Evolutionary conservation across 2,888 invertebrate genomes (phyloP).

Genomic region (Poecilus cupreus): DNA sequence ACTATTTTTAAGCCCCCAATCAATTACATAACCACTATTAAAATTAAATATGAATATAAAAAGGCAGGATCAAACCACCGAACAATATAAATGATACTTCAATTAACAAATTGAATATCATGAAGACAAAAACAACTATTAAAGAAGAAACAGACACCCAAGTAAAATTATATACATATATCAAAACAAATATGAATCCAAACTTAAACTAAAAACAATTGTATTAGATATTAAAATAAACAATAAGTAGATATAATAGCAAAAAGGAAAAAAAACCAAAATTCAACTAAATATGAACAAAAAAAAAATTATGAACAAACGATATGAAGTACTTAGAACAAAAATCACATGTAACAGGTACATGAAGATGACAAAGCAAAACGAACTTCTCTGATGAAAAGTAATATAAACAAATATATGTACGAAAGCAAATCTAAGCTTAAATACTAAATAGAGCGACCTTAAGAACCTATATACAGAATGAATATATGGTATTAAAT

Average conservation of each 20-base stretch:
- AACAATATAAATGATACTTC: background rate
- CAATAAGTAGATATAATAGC: background rate
- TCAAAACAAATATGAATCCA: background rate
- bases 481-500: too few relatives aligned
- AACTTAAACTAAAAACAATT: background rate
- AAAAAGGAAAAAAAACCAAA: too few relatives aligned
- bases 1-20: background rate
- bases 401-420: too few relatives aligned
- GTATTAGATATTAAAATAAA: background rate
- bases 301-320: too few relatives aligned
- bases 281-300: too few relatives aligned
- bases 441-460: too few relatives aligned
- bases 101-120: background rate
- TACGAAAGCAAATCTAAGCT: too few relatives aligned
- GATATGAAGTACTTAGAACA: too few relatives aligned
- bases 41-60: background rate
- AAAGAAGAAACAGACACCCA: background rate
- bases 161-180: background rate
- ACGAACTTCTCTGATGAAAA: too few relatives aligned
- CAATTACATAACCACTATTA: background rate
- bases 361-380: too few relatives aligned
- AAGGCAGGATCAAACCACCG: background rate
- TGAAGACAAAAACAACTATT: background rate
- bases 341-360: too few relatives aligned
- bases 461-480: too few relatives aligned